Percentiles rank a stretch among this genome's conserved stretches.
phyloP scores from a whole-genome alignment of 2,888 invertebrate species.

The Acrocera orbiculus region DNA sequence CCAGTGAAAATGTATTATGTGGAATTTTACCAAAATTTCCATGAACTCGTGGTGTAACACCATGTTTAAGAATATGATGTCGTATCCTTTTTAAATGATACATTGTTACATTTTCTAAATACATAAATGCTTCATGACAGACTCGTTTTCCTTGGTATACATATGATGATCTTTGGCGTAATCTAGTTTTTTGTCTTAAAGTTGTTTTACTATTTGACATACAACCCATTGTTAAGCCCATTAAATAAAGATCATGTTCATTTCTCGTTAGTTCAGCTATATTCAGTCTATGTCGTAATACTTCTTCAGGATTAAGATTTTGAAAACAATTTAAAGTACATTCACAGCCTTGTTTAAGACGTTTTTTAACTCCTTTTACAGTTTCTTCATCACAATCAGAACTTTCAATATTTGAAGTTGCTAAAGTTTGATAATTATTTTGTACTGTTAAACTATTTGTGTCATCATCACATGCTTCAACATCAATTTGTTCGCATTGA shows the following conservation, averaged over 20 bases:
- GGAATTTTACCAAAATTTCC: constrained; percentile 67
- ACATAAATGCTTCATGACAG: constrained; percentile 60
- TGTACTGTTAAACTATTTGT: no score
- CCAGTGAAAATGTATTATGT: constrained; percentile 60
- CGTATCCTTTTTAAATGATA: constrained; percentile 60
- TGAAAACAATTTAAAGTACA: constrained; percentile 62
- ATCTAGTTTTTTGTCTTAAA: constrained; percentile 51
- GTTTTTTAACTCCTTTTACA: constrained; percentile 55
- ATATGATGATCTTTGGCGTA: constrained; percentile 54
- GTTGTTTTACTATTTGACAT: constrained; percentile 46
- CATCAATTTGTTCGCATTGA: no score
- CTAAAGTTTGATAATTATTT: no score
- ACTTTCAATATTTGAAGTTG: no score
- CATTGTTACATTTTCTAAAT: constrained; percentile 62
- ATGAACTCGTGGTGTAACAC: constrained; percentile 59
- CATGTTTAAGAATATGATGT: constrained; percentile 62
- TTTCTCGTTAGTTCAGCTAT: constrained; percentile 64
- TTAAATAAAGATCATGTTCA: constrained; percentile 69
- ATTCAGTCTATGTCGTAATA: constrained; percentile 56
- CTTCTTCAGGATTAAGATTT: constrained; percentile 55
- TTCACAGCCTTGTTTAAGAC: constrained; percentile 55
- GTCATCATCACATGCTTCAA: no score
- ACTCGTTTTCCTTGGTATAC: constrained; percentile 62
- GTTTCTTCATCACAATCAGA: no score
- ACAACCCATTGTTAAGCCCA: constrained; percentile 72